Evolutionary conservation across 2,113 vertebrate species (phyloP).

Genomic region (Macquaria ambigua): DNA sequence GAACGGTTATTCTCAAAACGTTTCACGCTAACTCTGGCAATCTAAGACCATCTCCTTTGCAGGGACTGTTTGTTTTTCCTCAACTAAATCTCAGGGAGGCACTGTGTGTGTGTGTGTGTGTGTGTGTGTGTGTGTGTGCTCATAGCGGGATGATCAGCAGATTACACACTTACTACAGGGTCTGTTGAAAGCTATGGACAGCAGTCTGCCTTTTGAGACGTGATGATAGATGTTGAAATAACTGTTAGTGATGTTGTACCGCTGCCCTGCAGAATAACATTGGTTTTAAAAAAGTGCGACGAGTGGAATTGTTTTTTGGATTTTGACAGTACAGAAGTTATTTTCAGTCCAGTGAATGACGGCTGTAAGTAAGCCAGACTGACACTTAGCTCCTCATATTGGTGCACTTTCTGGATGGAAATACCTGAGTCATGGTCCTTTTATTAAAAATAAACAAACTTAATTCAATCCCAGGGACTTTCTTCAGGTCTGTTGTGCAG

Average conservation of each 20-base stretch:
- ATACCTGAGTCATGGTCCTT: slow-evolving; percentile 14
- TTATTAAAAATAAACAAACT: slow-evolving; percentile 32
- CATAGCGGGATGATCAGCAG: slow-evolving; percentile 32
- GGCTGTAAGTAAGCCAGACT: neutral
- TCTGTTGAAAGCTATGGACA: slow-evolving; percentile 37
- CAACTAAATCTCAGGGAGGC: slow-evolving; percentile 63
- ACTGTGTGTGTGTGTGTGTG: slow-evolving; percentile 28
- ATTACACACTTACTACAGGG: slow-evolving; percentile 44
- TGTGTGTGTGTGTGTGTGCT: slow-evolving; percentile 17
- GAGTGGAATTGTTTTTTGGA: slow-evolving; percentile 9
- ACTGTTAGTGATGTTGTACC: neutral
- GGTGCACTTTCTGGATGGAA: neutral
- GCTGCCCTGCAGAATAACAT: slow-evolving; percentile 27
- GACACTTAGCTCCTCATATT: neutral
- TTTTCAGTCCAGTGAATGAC: neutral
- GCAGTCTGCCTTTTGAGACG: slow-evolving; percentile 27
- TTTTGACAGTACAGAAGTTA: neutral
- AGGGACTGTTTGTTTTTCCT: slow-evolving; percentile 70
- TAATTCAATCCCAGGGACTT: slow-evolving; percentile 8
- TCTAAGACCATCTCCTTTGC: slow-evolving; percentile 41
- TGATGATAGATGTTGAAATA: slow-evolving; percentile 31
- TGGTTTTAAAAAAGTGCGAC: neutral
- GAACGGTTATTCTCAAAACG: slow-evolving; percentile 36
- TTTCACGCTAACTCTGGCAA: slow-evolving; percentile 44
- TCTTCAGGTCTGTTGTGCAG: slow-evolving; percentile 24